phyloP scores from a whole-genome alignment of 1,140 invertebrate genomes.

The Drepana arcuata region DNA sequence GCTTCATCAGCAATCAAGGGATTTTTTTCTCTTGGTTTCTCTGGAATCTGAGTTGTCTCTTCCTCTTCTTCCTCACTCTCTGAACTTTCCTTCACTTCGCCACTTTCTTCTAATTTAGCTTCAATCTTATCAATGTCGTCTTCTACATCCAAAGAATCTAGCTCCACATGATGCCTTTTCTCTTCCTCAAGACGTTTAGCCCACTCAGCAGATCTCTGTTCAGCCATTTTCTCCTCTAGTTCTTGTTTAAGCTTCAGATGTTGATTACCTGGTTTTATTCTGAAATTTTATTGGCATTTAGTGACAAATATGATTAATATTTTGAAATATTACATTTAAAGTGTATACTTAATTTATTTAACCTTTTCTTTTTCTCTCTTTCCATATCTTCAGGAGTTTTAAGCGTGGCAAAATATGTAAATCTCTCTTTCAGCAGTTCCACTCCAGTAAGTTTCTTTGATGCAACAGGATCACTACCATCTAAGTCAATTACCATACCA shows the following conservation, averaged over 20 bases:
- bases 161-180: slow-evolving; percentile 58
- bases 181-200: slow-evolving; percentile 71
- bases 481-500: slow-evolving; percentile 75
- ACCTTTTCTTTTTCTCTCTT: slow-evolving; percentile 64
- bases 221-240: slow-evolving; percentile 76
- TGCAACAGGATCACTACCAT: slow-evolving; percentile 27
- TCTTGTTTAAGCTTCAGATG: slow-evolving; percentile 75
- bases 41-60: slow-evolving; percentile 61
- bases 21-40: slow-evolving; percentile 48
- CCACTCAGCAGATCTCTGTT: slow-evolving; percentile 76
- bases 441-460: slow-evolving; percentile 68
- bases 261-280: slow-evolving; percentile 74
- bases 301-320: no score
- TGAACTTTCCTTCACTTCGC: slow-evolving; percentile 45
- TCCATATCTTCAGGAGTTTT: slow-evolving; percentile 63
- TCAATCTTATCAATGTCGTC: slow-evolving; percentile 59
- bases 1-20: slow-evolving; percentile 62
- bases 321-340: slow-evolving; percentile 3
- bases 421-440: slow-evolving; percentile 75
- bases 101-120: slow-evolving; percentile 34
- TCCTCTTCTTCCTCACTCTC: slow-evolving; percentile 51
- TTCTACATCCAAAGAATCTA: slow-evolving; percentile 26
- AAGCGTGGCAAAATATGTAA: slow-evolving; percentile 72
- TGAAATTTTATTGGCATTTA: no score
- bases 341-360: slow-evolving; percentile 12